These are phyloP conservation scores for Pollenia labialis DNA, from an alignment of 2,888 invertebrate species.

Conservation along the genomic window DNA sequence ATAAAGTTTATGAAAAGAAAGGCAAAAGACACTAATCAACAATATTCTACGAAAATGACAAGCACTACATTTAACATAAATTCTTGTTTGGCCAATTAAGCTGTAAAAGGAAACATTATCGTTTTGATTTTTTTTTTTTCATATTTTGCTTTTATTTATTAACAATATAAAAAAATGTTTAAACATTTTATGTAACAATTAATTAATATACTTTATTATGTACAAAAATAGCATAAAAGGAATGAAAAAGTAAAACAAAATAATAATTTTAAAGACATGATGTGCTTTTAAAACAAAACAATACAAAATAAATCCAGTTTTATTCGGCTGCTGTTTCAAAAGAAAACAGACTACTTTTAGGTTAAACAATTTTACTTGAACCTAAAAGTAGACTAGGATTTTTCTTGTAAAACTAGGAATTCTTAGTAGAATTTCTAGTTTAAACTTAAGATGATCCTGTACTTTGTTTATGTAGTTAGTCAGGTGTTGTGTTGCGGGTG, in stretches of 20 bases:
- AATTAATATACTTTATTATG: slow-evolving; percentile 62
- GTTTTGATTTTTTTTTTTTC: slow-evolving; percentile 47
- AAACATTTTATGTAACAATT: slow-evolving; percentile 55
- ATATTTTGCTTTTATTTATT: slow-evolving; percentile 53
- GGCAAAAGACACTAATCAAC: background rate
- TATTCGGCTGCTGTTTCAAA: background rate
- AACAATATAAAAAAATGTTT: slow-evolving; percentile 49
- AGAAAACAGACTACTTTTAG: slow-evolving; percentile 11
- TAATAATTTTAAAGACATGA: slow-evolving; percentile 31
- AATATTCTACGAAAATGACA: background rate
- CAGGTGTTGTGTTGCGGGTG: slow-evolving; percentile 19
- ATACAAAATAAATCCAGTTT: background rate
- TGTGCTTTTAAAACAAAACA: background rate
- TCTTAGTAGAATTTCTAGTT: background rate
- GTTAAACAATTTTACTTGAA: background rate
- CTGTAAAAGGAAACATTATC: slow-evolving; percentile 23
- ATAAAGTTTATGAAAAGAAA: slow-evolving; percentile 42
- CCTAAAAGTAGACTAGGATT: background rate
- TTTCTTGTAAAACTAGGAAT: background rate
- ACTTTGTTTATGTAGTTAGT: slow-evolving; percentile 23
- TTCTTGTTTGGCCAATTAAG: slow-evolving; percentile 37
- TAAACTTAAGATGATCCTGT: slow-evolving; percentile 21
- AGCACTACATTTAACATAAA: slow-evolving; percentile 43
- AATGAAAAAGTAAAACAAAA: slow-evolving; percentile 35
- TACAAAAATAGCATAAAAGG: slow-evolving; percentile 53